Evolutionary conservation across 2,797 vertebrate genomes (phyloP).

Genomic region (Sciaenops ocellatus): DNA sequence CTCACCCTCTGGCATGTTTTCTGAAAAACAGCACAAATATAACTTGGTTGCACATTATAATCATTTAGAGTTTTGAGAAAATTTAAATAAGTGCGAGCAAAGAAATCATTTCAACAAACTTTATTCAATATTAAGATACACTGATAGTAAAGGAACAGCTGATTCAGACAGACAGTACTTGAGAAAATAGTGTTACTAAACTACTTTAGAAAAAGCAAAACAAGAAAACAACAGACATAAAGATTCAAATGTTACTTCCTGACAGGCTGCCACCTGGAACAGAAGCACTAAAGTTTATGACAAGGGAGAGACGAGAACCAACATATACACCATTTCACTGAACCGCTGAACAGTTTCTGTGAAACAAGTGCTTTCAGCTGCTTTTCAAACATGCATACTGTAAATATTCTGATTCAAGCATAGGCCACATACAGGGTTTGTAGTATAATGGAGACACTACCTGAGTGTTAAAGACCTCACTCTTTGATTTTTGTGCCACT

Average conservation of each 20-base stretch:
- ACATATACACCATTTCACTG: slow-evolving; percentile 20
- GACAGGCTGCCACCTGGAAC: slow-evolving; percentile 7
- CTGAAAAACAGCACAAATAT: background rate
- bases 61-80: background rate
- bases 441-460: background rate
- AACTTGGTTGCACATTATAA: background rate
- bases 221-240: slow-evolving; percentile 3
- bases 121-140: slow-evolving; percentile 45
- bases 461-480: background rate
- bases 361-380: slow-evolving; percentile 2
- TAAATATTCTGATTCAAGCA: slow-evolving; percentile 20
- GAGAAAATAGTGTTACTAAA: slow-evolving; percentile 8
- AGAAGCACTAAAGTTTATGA: background rate
- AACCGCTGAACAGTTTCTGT: background rate
- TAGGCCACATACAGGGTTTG: slow-evolving; percentile 37
- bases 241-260: slow-evolving; percentile 1
- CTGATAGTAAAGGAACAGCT: slow-evolving; percentile 6
- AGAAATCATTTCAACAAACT: slow-evolving; percentile 21
- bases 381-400: slow-evolving; percentile 25
- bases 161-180: background rate
- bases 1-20: background rate
- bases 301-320: background rate
- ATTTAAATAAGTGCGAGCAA: background rate
- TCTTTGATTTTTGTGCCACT: background rate
- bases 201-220: slow-evolving; percentile 34